Evolutionary conservation across 2,113 vertebrate species (phyloP).

Genomic region (Phaethon lepturus): DNA sequence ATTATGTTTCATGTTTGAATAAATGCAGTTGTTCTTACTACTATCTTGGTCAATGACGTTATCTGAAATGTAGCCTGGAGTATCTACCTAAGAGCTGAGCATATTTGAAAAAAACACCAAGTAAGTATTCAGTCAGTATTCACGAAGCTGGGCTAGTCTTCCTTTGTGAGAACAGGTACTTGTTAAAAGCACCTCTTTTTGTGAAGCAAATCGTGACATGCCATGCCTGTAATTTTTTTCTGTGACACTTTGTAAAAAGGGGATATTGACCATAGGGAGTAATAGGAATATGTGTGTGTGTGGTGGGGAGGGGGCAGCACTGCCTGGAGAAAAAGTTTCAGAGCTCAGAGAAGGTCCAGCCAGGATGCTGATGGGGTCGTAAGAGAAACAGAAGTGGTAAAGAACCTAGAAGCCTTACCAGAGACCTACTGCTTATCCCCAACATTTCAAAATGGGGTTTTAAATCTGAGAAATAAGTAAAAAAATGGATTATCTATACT

Average conservation of each 20-base stretch:
- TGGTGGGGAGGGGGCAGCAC: neutral
- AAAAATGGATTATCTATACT: slow-evolving; percentile 40
- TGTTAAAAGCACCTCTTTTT: neutral
- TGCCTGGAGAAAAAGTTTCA: neutral
- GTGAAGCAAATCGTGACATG: neutral
- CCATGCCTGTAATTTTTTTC: neutral
- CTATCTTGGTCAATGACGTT: neutral
- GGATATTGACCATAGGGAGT: neutral
- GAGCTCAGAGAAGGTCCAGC: neutral
- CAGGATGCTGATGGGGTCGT: neutral
- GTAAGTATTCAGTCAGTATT: neutral
- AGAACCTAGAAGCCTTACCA: neutral
- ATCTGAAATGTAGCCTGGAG: neutral
- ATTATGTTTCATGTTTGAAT: neutral
- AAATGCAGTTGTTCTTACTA: neutral
- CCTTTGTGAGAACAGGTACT: neutral
- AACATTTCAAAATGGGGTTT: slow-evolving; percentile 10
- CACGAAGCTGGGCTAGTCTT: neutral
- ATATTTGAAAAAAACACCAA: neutral
- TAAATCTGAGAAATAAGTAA: slow-evolving; percentile 22
- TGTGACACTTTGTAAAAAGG: neutral
- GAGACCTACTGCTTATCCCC: neutral
- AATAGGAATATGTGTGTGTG: neutral
- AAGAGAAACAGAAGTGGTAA: neutral
- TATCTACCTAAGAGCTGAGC: neutral